Evolutionary conservation across 1,140 invertebrate genomes (phyloP), one percentile per base, ranked within the genome.

Genomic region (Charaxes varanes): DNA sequence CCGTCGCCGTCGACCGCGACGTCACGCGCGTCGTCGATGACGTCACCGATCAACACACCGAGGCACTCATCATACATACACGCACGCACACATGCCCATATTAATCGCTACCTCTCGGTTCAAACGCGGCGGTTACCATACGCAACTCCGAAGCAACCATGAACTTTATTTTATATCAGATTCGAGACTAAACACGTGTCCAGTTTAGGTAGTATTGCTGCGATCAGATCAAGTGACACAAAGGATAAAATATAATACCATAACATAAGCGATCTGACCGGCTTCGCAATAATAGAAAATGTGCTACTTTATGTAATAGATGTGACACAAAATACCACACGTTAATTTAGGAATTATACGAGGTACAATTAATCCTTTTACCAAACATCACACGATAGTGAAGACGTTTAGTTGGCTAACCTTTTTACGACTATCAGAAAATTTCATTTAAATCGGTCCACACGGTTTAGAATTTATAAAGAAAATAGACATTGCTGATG

Each of bases 1-100:
- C 40, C 21, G 47, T 40, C 27, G 41, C 35, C 45, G 24, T 32
- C 50, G 42, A 27, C 19, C 55, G 53, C 31, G 45, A 71, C 69
- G 58, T 62, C 58, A 61, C 58, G 40, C 46, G 56, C 47, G 46
- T 60, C 64, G 60, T 30, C 60, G 58, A 60, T 72, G 69, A 67
- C 71, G 71, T 68, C 58, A 64, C 45, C 49, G 46, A 17, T 32
- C 38, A 30, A 41, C 41, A 36, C 50, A 42, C 28, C 45, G 45
- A 40, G 32, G 36, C 42, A 31, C 30, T 14, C 22, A 13, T 35
- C 43, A 17, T 46, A 19, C 27, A 53, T 41, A 36, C 53, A 42
- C 47, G 53, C 47, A 51, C 26, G 17, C 18, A n/a, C 13, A 21
- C 12, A 28, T n/a, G n/a, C n/a, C n/a, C n/a, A n/a, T n/a, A 43